These are phyloP conservation scores for Nannospalax galili DNA, from an alignment of 2,113 vertebrate genomes.

Conservation along the genomic window DNA sequence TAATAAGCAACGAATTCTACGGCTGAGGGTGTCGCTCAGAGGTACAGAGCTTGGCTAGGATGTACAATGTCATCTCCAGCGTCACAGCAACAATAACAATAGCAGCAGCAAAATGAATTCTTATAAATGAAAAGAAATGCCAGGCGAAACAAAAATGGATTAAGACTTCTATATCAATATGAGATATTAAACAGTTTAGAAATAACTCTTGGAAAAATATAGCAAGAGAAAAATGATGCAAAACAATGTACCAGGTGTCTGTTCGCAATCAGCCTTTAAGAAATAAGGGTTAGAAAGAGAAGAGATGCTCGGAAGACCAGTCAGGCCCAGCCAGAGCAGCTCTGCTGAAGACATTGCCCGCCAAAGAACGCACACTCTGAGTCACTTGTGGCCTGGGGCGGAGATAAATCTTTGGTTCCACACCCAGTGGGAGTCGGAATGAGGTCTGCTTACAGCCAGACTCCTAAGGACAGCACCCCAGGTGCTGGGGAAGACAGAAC, in stretches of 20 bases:
- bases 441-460: not conserved
- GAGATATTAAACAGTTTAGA: not conserved
- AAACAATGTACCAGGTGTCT: not conserved
- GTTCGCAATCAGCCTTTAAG: not conserved
- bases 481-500: not conserved
- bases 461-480: no score
- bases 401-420: not conserved
- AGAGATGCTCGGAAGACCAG: not conserved
- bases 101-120: not conserved
- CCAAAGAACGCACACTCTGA: not conserved
- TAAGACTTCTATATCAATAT: not conserved
- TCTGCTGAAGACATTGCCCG: not conserved
- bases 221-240: not conserved
- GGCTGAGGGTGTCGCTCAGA: not conserved
- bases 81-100: no score
- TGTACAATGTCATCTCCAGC: no score
- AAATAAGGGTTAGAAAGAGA: not conserved
- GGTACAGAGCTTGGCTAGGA: no score
- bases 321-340: accelerated
- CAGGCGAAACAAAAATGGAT: not conserved
- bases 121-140: not conserved
- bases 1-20: not conserved
- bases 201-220: not conserved
- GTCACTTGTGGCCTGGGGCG: no score
- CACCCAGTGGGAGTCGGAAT: not conserved